Percentiles rank a stretch among this genome's conserved stretches.
Conservation (phyloP, 2,888 invertebrate species). For the Odontomyia ornata region DNA sequence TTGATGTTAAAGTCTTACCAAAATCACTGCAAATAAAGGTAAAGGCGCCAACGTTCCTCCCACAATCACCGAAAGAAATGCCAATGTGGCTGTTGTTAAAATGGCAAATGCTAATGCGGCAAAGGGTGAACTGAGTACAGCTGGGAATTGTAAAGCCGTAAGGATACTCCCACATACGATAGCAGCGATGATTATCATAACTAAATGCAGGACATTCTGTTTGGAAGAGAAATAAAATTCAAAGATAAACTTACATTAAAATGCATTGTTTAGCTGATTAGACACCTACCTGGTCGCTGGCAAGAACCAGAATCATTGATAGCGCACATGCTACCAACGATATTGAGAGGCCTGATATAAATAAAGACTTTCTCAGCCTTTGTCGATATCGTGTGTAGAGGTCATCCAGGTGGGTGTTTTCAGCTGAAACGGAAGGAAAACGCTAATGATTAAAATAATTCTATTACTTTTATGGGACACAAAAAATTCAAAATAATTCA, state of each 20-base stretch:
- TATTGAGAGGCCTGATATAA: conserved; percentile 62
- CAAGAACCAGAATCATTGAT: conserved; percentile 60
- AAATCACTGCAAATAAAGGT: conserved; percentile 79
- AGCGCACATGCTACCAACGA: conserved; percentile 62
- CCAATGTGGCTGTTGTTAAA: conserved; percentile 62
- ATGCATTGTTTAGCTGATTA: not conserved
- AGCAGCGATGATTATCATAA: conserved; percentile 58
- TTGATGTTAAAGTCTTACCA: conserved; percentile 65
- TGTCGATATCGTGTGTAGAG: conserved; percentile 64
- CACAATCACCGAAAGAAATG: conserved; percentile 62
- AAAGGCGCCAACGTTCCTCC: conserved; percentile 62
- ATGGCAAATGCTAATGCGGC: conserved; percentile 63
- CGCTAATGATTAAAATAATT: too few species aligned
- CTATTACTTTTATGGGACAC: too few species aligned
- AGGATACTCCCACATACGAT: conserved; percentile 61
- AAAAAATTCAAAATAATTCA: too few species aligned
- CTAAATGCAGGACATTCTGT: conserved; percentile 50
- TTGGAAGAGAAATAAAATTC: not conserved
- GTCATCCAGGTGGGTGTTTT: conserved; percentile 64
- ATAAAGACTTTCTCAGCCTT: conserved; percentile 63
- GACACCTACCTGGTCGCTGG: conserved; percentile 58
- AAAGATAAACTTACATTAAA: not conserved
- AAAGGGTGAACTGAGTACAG: conserved; percentile 62
- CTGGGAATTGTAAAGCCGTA: conserved; percentile 63
- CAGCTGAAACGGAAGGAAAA: conserved; percentile 56